Evolutionary conservation across 92 coral and sea anemone genomes (phyloP), one percentile per base, ranked within the genome.

Genomic region (Epizoanthus ramosus): DNA sequence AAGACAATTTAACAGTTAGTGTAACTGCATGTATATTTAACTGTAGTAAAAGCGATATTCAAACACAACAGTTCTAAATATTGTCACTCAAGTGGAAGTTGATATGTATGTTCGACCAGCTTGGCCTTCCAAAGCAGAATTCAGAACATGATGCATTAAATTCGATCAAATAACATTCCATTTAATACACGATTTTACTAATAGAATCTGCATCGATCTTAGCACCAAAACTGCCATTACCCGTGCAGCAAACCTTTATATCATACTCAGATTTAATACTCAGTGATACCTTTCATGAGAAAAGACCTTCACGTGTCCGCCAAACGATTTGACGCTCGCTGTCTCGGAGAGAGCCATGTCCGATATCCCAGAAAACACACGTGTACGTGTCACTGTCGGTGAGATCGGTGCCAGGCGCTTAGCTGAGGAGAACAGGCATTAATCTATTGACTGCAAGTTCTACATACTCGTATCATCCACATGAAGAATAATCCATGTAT

Each of bases 271-370:
- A 75, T 16, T 6, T 0, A 22, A 35, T 24, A 10, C 0, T 19
- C 17, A n/a, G 47, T 50, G 71, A 58, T 15, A 93, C 95, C 94
- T 93, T 77, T 91, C 68, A 80, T 95, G 97, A 15, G 86, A 89
- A 71, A 91, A 90, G 28, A 96, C 97, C 72, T 96, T 96, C 81
- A 92, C 96, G 57, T 80, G 83, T 45, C 99, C 99, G 21, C 98
- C 98, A 80, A 92, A 96, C 61, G 89, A 79, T 57, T 88, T 92
- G 28, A 81, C 87, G 79, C 97, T 89, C 10, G 99, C 90, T 69
- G 79, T 77, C 81, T 96, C 94, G 19, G 87, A 89, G 37, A 90
- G 88, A 79, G 90, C 92, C 92, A 93, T 93, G 80, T 84, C 84
- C 85, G 61, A 61, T 73, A 50, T 75, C 23, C 39, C 37, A 22